A percentile compares a stretch with the other conserved stretches of the same genome.
Evolutionary conservation across 2,888 invertebrate species (phyloP).

Genomic region (Uloborus plumipes): DNA sequence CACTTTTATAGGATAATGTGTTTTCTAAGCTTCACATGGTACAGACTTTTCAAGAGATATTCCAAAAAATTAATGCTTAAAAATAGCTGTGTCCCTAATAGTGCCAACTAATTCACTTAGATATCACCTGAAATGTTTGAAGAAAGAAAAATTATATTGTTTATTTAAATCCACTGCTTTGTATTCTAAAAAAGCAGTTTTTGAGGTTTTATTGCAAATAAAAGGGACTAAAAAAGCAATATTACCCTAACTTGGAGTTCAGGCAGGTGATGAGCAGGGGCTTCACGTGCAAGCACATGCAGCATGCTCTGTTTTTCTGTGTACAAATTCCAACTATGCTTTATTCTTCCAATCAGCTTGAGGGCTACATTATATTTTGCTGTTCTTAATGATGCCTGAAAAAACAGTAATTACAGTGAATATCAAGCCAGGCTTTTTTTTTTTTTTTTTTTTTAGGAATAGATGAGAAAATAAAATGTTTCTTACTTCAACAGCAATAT

Average conservation of each 20-base stretch:
- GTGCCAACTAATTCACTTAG: too few species aligned
- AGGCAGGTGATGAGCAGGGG: conserved; percentile 61
- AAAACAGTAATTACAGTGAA: conserved; percentile 5
- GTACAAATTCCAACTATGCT: conserved; percentile 67
- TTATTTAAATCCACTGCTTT: too few species aligned
- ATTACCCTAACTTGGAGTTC: conserved; percentile 67
- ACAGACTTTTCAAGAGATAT: too few species aligned
- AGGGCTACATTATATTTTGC: conserved; percentile 72
- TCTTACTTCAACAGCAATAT: conserved; percentile 71
- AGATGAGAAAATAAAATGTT: neutral
- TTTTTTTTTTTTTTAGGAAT: too few species aligned
- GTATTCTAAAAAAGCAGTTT: too few species aligned
- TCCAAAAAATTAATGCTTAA: too few species aligned
- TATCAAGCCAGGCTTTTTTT: neutral
- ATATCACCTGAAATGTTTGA: too few species aligned
- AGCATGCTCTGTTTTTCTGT: conserved; percentile 71
- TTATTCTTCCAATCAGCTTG: conserved; percentile 70
- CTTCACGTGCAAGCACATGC: conserved; percentile 71
- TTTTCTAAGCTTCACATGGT: too few species aligned
- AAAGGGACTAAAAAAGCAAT: neutral
- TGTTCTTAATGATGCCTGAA: conserved; percentile 72
- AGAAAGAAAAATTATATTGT: too few species aligned
- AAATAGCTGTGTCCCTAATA: too few species aligned
- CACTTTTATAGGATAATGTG: too few species aligned
- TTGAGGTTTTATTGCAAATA: too few species aligned